Conservation (phyloP, 2,113 vertebrate species). For the Buteo buteo region DNA sequence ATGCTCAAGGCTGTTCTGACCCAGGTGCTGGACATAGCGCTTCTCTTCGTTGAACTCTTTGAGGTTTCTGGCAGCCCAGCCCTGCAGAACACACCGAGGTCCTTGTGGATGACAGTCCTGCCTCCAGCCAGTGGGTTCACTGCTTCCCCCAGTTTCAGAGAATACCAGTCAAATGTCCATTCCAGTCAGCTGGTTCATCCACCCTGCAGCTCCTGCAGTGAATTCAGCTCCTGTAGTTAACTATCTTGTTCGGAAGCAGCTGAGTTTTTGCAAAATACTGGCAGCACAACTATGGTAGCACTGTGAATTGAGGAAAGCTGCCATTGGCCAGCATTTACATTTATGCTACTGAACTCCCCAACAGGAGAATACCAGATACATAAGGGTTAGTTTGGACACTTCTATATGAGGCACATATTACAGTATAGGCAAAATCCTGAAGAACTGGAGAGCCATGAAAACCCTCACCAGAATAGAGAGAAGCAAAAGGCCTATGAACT, state of each 20-base stretch:
- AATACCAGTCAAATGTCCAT: neutral
- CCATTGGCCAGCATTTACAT: neutral
- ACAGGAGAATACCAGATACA: rapidly evolving
- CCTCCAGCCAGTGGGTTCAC: neutral
- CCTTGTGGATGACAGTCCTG: neutral
- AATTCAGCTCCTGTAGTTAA: neutral
- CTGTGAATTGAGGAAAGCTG: neutral
- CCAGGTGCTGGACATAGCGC: neutral
- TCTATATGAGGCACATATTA: neutral
- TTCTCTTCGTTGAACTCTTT: neutral
- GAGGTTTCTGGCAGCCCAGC: neutral
- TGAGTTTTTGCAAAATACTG: neutral
- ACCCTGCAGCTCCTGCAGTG: neutral
- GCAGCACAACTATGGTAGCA: neutral
- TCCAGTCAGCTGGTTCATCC: neutral
- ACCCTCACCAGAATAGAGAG: neutral
- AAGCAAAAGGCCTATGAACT: neutral
- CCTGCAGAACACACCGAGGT: neutral
- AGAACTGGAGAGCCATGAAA: neutral
- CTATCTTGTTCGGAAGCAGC: neutral
- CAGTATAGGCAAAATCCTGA: neutral
- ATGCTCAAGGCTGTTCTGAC: neutral
- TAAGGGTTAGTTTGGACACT: neutral
- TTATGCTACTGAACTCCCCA: neutral
- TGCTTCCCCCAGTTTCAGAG: neutral